Percentiles rank a stretch among this genome's conserved stretches.
Evolutionary conservation across 1,140 invertebrate genomes (phyloP).

Genomic region (Papilio dardanus): DNA sequence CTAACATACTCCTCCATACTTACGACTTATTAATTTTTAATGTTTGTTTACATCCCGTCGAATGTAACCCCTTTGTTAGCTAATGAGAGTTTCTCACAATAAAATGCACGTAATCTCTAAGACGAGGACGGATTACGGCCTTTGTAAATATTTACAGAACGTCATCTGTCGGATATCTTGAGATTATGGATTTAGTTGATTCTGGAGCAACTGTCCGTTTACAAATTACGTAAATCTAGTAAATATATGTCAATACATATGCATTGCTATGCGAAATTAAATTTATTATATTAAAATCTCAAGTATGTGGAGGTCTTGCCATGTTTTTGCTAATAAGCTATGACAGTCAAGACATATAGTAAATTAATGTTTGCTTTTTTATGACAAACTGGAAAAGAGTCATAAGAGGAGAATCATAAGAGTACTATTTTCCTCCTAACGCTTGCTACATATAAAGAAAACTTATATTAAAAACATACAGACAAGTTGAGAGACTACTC

Average conservation of each 20-base stretch:
- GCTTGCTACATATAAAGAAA: too few species aligned
- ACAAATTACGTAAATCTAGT: constrained; percentile 35
- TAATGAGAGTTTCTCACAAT: constrained; percentile 65
- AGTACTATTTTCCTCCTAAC: too few species aligned
- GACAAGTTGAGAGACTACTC: too few species aligned
- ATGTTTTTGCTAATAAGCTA: too few species aligned
- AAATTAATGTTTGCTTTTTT: too few species aligned
- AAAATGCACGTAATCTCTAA: constrained; percentile 65
- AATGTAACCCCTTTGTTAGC: constrained; percentile 14
- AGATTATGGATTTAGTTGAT: constrained; percentile 46
- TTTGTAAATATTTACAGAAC: constrained; percentile 67
- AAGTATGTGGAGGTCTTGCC: too few species aligned
- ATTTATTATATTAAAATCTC: too few species aligned
- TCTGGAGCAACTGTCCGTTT: constrained; percentile 33
- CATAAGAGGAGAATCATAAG: too few species aligned
- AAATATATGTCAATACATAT: constrained; percentile 35
- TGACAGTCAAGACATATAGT: too few species aligned
- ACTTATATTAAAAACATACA: too few species aligned
- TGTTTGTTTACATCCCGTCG: constrained; percentile 31
- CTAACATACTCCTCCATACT: background rate
- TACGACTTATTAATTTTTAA: constrained; percentile 22
- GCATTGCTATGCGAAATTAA: too few species aligned
- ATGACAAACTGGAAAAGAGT: too few species aligned
- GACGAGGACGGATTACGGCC: constrained; percentile 46
- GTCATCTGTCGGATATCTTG: constrained; percentile 60